Evolutionary conservation across 2,113 vertebrate genomes (phyloP).

Genomic region (Calidris pygmaea): DNA sequence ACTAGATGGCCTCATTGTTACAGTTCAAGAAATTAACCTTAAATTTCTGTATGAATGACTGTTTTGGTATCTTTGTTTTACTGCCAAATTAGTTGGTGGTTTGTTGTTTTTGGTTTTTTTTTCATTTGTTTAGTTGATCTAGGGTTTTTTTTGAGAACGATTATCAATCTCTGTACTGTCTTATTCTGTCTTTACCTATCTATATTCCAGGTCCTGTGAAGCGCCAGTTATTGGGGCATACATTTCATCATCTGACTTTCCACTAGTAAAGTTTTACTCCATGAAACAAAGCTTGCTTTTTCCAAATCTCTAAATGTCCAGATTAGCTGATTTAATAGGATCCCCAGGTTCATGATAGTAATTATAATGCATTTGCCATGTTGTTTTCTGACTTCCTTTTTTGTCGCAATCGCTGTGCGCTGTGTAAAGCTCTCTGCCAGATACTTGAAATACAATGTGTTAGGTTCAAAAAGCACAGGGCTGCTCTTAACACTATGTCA

Average conservation of each 20-base stretch:
- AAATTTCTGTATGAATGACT: neutral
- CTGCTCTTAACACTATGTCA: neutral
- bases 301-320: neutral
- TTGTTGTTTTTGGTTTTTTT: neutral
- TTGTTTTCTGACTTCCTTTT: neutral
- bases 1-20: neutral
- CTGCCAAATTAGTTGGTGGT: neutral
- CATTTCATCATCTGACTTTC: neutral
- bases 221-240: neutral
- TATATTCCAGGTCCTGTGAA: neutral
- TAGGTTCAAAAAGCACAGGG: neutral
- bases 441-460: neutral
- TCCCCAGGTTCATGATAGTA: neutral
- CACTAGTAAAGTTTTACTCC: neutral
- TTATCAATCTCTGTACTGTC: neutral
- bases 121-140: rapidly evolving
- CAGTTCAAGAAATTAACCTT: neutral
- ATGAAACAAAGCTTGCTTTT: neutral
- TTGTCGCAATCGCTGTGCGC: neutral
- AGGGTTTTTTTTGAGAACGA: neutral
- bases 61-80: neutral
- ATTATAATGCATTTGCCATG: neutral
- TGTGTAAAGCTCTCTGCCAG: neutral
- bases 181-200: neutral
- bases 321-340: neutral